Base-by-base conservation (phyloP, 2,113 vertebrate genomes). In the Apodemus speciosus region DNA sequence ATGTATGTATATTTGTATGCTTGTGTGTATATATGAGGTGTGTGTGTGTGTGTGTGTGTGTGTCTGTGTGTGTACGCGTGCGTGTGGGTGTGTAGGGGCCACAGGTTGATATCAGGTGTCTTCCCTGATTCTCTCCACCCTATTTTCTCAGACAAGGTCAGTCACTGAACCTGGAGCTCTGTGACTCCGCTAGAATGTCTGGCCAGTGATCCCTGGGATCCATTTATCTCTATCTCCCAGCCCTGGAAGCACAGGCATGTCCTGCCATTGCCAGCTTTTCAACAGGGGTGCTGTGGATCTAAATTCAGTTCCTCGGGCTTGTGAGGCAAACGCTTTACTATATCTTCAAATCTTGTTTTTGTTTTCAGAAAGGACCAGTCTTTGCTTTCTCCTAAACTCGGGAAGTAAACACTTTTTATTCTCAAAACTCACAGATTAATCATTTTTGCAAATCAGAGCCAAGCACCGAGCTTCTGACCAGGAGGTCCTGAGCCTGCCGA, bases 391-490 rank as follows among this genome's bases (percentile, higher is more conserved):
- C 77, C 62, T 15, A 81, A 10, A 83, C 43, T 16, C 25, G 81
- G 92, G n/a, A 85, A 93, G 6, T 66, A 80, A 73, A 40, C 88
- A 92, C 91, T 89, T 71, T 83, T 94, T 68, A 97, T 91, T 95
- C 92, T 97, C 94, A 96, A 96, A 97, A 96, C 91, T 49, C 43
- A 96, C 91, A 95, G 89, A 92, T 92, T 95, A 96, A 96, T 97
- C 95, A 94, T 95, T 97, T 96, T 94, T 97, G 88, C 95, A 97
- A 96, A 95, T 90, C 90, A 86, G 81, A 94, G 92, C 77, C 79
- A 87, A 95, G 92, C 76, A 80, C 69, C 76, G 49, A 89, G 81
- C 75, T 81, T 83, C 95, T 91, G 64, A 89, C 95, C 75, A 11
- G 75, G 68, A 89, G 69, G 77, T 92, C 64, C 91, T 62, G 68